A percentile compares a stretch with the other conserved stretches of the same genome.
Conservation (phyloP, 1,140 invertebrate genomes). For the Archivesica marissinica region DNA sequence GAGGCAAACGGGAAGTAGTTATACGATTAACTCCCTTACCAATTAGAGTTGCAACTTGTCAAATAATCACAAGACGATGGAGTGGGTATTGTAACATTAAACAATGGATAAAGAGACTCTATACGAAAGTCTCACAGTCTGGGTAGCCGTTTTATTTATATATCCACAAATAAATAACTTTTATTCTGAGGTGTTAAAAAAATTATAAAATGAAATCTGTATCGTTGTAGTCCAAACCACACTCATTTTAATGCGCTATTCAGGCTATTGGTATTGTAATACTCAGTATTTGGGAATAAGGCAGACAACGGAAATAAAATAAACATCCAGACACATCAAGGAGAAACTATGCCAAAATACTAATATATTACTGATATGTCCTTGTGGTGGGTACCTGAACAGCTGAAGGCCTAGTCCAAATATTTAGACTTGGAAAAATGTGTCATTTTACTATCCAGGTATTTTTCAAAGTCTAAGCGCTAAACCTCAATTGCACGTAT, state of each 20-base stretch:
- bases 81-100: background rate
- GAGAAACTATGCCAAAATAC: no score
- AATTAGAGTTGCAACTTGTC: constrained; percentile 57
- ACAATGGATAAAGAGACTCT: constrained; percentile 76
- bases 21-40: constrained; percentile 42
- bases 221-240: background rate
- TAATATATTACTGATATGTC: no score
- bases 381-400: no score
- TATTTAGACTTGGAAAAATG: no score
- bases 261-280: background rate
- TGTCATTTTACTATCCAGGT: no score
- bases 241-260: background rate
- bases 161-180: background rate
- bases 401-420: no score
- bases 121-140: constrained; percentile 77
- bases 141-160: constrained; percentile 67
- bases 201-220: background rate
- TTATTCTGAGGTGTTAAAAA: background rate
- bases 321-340: no score
- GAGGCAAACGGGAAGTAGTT: constrained; percentile 15
- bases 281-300: no score
- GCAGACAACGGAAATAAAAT: no score
- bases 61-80: constrained; percentile 40
- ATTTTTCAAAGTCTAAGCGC: no score
- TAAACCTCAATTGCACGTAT: no score